phyloP scores from a whole-genome alignment of 2,797 vertebrate species.

The Sebastes diploproa region DNA sequence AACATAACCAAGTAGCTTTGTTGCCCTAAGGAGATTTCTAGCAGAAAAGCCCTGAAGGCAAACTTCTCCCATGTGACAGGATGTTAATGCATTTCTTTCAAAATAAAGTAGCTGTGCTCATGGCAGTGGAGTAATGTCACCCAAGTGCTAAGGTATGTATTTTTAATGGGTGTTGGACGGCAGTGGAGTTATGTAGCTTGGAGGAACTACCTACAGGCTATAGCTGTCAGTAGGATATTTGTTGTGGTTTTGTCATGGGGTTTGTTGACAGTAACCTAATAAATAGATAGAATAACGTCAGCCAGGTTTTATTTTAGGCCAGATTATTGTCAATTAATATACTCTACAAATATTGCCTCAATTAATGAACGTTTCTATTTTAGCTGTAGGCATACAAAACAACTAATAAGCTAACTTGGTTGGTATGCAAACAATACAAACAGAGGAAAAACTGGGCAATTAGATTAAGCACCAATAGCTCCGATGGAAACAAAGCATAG shows the following conservation, averaged over 20 bases:
- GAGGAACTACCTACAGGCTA: background rate
- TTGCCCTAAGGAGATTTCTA: background rate
- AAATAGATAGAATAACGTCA: background rate
- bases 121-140: background rate
- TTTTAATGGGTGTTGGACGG: background rate
- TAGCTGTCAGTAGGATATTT: background rate
- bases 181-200: background rate
- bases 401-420: background rate
- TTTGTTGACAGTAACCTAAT: background rate
- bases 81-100: background rate
- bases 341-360: background rate
- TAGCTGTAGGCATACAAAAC: background rate
- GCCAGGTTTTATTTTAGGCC: background rate
- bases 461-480: background rate
- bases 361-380: background rate
- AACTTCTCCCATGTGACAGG: background rate
- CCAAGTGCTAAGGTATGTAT: background rate
- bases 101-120: background rate
- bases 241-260: background rate
- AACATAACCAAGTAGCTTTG: background rate
- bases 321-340: background rate
- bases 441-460: background rate
- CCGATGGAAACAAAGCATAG: background rate
- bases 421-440: background rate
- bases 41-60: background rate